Percentiles rank a stretch among this genome's conserved stretches.
phyloP scores from a whole-genome alignment of 1,140 invertebrate genomes.

The Papilio xuthus region DNA sequence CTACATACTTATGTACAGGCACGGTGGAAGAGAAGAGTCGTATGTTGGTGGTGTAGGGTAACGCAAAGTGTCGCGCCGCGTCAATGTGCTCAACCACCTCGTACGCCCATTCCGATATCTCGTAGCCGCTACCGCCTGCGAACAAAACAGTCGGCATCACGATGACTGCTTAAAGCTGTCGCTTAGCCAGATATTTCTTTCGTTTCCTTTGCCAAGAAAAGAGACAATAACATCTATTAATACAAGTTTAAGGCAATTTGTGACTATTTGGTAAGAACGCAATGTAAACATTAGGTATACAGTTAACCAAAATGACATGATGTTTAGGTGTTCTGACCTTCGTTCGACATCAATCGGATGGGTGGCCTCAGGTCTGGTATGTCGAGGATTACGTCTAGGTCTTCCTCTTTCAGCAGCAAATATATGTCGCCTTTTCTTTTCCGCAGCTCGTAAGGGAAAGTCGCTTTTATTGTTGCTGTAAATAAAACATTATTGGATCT shows the following conservation, averaged over 20 bases:
- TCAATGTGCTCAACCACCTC: slow-evolving; percentile 48
- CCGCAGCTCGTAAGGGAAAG: slow-evolving; percentile 46
- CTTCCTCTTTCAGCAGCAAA: slow-evolving; percentile 48
- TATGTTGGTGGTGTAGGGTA: slow-evolving; percentile 45
- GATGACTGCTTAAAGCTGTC: background rate
- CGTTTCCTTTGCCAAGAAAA: too few relatives aligned
- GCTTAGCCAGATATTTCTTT: too few relatives aligned
- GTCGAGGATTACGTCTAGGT: slow-evolving; percentile 51
- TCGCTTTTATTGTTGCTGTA: slow-evolving; percentile 48
- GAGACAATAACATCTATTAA: too few relatives aligned
- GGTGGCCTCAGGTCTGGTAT: slow-evolving; percentile 49
- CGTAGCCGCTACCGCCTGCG: slow-evolving; percentile 40
- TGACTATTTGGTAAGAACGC: too few relatives aligned
- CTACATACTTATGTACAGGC: slow-evolving; percentile 45
- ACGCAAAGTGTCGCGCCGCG: slow-evolving; percentile 44
- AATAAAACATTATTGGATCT: slow-evolving; percentile 4
- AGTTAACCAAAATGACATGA: too few relatives aligned
- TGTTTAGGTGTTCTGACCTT: slow-evolving; percentile 39
- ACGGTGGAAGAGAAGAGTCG: slow-evolving; percentile 40
- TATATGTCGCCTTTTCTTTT: slow-evolving; percentile 44
- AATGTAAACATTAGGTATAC: background rate
- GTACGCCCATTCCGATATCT: slow-evolving; percentile 55
- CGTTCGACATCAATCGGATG: slow-evolving; percentile 19
- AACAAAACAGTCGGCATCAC: background rate
- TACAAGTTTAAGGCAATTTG: too few relatives aligned